phyloP scores from a whole-genome alignment of 2,888 invertebrate genomes.

The Amorpha juglandis region DNA sequence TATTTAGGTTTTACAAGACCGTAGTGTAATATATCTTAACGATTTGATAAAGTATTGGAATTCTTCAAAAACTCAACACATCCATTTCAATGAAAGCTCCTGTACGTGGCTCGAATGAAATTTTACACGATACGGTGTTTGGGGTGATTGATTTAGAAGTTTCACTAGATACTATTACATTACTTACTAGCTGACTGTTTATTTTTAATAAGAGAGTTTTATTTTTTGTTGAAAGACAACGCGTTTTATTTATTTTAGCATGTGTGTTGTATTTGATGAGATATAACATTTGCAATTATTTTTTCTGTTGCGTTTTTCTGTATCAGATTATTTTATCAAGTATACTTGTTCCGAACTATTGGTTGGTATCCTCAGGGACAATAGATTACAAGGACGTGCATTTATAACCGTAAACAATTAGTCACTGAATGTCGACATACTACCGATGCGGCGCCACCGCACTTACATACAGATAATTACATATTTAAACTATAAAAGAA shows the following conservation, averaged over 20 bases:
- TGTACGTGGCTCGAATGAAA: constrained; percentile 54
- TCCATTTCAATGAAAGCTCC: constrained; percentile 60
- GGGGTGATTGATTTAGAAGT: constrained; percentile 48
- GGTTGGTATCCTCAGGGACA: too few relatives aligned
- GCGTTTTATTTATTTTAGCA: background rate
- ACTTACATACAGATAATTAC: too few relatives aligned
- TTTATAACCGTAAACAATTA: too few relatives aligned
- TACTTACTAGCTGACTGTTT: constrained; percentile 3
- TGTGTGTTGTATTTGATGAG: background rate
- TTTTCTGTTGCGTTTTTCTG: background rate
- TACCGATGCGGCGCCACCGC: too few relatives aligned
- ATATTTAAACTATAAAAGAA: too few relatives aligned
- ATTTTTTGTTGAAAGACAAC: background rate
- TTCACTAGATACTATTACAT: constrained; percentile 29
- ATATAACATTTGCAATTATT: background rate
- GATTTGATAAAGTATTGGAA: constrained; percentile 58
- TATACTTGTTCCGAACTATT: background rate
- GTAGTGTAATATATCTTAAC: constrained; percentile 32
- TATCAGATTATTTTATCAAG: background rate
- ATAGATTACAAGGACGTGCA: too few relatives aligned
- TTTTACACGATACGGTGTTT: constrained; percentile 33
- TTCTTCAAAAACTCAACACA: constrained; percentile 51
- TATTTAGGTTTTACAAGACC: constrained; percentile 18
- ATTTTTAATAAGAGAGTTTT: constrained; percentile 1
- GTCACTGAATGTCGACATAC: too few relatives aligned